A percentile compares a stretch with the other conserved stretches of the same genome.
Evolutionary conservation across 2,888 invertebrate species (phyloP).

Genomic region (Callimorpha dominula): DNA sequence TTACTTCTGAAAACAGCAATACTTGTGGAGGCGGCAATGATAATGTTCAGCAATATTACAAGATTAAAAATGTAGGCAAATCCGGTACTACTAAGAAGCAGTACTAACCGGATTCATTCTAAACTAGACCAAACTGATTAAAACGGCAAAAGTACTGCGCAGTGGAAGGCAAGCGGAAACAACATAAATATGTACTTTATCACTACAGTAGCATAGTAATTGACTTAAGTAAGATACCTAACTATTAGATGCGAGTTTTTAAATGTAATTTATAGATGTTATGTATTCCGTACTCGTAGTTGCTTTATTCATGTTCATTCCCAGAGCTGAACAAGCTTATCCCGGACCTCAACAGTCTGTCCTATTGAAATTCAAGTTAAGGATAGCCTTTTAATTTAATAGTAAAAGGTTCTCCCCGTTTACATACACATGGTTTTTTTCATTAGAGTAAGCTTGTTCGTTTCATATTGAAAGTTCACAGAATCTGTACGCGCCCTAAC

Average conservation of each 20-base stretch:
- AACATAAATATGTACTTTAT: neutral
- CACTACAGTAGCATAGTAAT: neutral
- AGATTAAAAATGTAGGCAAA: too few species aligned
- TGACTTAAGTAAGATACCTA: neutral
- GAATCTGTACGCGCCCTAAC: conserved; percentile 49
- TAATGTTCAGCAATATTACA: too few species aligned
- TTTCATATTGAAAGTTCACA: conserved; percentile 27
- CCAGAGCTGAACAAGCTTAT: neutral
- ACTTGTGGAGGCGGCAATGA: too few species aligned
- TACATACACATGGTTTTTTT: neutral
- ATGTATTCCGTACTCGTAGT: neutral
- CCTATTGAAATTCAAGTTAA: conserved; percentile 21
- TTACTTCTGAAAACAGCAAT: too few species aligned
- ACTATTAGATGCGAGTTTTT: neutral
- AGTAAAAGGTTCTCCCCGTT: neutral
- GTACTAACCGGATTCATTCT: neutral
- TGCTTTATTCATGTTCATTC: neutral
- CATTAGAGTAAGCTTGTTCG: conserved; percentile 4
- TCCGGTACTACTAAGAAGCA: neutral
- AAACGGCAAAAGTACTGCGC: neutral
- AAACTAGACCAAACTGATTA: neutral
- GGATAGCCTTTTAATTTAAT: neutral
- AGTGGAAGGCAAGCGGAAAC: neutral
- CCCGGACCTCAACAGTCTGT: neutral
- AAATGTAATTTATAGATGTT: neutral